Evolutionary conservation across 2,113 vertebrate genomes (phyloP), one percentile per base, ranked within the genome.

Genomic region (Silurus glanis): DNA sequence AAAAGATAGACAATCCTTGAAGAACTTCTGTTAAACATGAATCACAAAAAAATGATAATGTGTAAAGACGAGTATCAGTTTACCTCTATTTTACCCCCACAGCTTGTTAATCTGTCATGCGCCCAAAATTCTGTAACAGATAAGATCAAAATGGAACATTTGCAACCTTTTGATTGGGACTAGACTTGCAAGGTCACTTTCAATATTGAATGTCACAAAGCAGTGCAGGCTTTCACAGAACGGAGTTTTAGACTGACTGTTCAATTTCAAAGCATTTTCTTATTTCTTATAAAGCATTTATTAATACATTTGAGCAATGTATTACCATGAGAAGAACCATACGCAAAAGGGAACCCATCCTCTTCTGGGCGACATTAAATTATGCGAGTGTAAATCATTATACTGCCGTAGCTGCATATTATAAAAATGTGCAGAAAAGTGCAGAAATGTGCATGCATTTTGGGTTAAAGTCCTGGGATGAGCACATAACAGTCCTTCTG

Each of bases 91-190:
- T n/a, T 3, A 37, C 37, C 37, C 37, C 25, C 55, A 72, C 55
- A 17, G 83, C n/a, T 47, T 56, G 51, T 56, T 78, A 47, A 37
- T 17, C 49, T 51, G 9, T 71, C 71, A 72, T 47, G 56, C 76
- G 67, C 28, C 17, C 5, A 67, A 16, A 3, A 86, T 74, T 66
- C 87, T 88, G 53, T 6, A 72, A 79, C 56, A 61, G 59, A 88
- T 56, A 55, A 28, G 64, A 75, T 84, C 49, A 78, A 72, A 71
- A 17, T n/a, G 12, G 49, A 69, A 37, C 66, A 75, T 88, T 82
- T 53, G 51, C 23, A 59, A 56, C 25, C 21, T 69, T 23, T 23
- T 78, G 8, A 83, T 78, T 28, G 49, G 8, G 6, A 66, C 59
- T 62, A 58, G 17, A 37, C 79, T 47, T 55, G n/a, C 62, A 61